phyloP scores from a whole-genome alignment of 2,888 invertebrate genomes.

The Drosophila neotestacea region DNA sequence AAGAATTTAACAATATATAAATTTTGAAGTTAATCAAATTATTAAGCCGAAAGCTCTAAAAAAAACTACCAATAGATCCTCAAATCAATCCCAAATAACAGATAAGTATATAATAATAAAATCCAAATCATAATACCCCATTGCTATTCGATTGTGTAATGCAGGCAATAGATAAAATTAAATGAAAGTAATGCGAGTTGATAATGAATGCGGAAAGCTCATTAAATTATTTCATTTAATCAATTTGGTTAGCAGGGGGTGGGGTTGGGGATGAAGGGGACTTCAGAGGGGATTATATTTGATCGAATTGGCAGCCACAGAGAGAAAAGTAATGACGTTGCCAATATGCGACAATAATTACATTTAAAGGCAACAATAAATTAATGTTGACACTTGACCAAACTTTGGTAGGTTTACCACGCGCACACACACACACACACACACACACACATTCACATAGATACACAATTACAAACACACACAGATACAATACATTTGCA shows the following conservation, averaged over 20 bases:
- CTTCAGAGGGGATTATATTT: slow-evolving; percentile 8
- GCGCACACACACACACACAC: neutral
- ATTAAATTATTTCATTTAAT: slow-evolving; percentile 48
- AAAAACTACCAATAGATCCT: neutral
- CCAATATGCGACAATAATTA: slow-evolving; percentile 29
- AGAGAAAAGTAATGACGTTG: slow-evolving; percentile 10
- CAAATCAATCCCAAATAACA: neutral
- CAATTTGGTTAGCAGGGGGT: slow-evolving; percentile 4
- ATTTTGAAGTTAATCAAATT: too few species aligned
- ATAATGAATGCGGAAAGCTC: slow-evolving; percentile 36
- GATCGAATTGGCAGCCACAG: slow-evolving; percentile 20
- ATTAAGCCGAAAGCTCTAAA: too few species aligned
- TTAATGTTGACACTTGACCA: slow-evolving; percentile 29
- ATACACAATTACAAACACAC: neutral
- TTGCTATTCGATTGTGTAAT: neutral
- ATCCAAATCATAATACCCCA: neutral
- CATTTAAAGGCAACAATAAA: slow-evolving; percentile 34
- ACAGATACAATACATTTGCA: slow-evolving; percentile 2
- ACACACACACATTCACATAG: neutral
- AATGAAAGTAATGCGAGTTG: slow-evolving; percentile 3
- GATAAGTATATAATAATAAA: neutral
- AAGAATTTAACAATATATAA: too few species aligned
- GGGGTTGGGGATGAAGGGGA: neutral
- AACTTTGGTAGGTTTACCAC: neutral
- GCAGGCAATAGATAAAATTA: neutral